Conservation (phyloP, 1,140 invertebrate species). For the Samia ricini region DNA sequence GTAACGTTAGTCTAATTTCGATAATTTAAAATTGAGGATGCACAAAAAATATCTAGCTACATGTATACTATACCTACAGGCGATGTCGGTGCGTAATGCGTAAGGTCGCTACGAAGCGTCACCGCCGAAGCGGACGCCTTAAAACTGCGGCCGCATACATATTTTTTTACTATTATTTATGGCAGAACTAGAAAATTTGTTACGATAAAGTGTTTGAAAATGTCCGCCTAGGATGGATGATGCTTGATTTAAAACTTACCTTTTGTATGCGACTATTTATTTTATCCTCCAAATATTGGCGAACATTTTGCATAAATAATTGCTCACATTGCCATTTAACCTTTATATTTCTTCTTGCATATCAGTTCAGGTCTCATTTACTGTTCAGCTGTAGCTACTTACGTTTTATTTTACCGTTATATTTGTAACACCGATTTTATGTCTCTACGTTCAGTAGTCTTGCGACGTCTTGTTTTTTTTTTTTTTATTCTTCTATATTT, state of each 20-base stretch:
- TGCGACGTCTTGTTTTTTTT: slow-evolving; percentile 36
- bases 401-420: slow-evolving; percentile 7
- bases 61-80: not conserved
- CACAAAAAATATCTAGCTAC: too few species aligned
- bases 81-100: not conserved
- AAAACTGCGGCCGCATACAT: slow-evolving; percentile 66
- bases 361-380: too few species aligned
- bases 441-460: slow-evolving; percentile 43
- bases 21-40: too few species aligned
- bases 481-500: slow-evolving; percentile 20
- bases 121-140: slow-evolving; percentile 51
- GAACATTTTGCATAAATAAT: not conserved
- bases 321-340: too few species aligned
- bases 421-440: not conserved
- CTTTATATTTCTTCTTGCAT: too few species aligned
- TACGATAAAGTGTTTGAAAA: slow-evolving; percentile 61
- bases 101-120: slow-evolving; percentile 23
- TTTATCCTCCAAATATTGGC: not conserved
- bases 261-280: not conserved
- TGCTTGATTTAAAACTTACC: slow-evolving; percentile 23
- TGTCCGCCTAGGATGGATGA: slow-evolving; percentile 53
- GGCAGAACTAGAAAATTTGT: slow-evolving; percentile 61
- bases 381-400: not conserved
- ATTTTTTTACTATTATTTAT: slow-evolving; percentile 67
- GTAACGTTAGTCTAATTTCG: too few species aligned